These are phyloP conservation scores for Oreochromis niloticus DNA, from an alignment of 2,113 vertebrate species.

Conservation along the genomic window DNA sequence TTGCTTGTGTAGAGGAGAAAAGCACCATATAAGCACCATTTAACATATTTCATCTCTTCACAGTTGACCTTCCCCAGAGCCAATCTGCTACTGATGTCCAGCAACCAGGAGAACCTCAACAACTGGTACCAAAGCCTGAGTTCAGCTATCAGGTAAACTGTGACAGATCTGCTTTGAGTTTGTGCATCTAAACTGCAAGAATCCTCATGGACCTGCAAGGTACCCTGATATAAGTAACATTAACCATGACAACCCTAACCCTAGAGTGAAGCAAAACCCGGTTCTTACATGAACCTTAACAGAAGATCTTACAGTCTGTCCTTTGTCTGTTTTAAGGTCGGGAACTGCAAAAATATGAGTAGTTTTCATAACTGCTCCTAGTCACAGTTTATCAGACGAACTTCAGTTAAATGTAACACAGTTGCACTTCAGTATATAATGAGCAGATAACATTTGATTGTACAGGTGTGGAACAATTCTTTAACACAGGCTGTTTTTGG, in stretches of 20 bases:
- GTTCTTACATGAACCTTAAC: background rate
- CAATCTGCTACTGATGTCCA: slow-evolving; percentile 89
- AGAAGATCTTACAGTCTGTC: background rate
- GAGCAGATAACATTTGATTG: background rate
- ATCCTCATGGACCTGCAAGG: background rate
- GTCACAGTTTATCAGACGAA: background rate
- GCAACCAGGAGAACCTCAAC: slow-evolving; percentile 82
- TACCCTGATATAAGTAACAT: background rate
- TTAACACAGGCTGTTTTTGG: background rate
- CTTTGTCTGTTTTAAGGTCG: background rate
- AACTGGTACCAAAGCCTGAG: slow-evolving; percentile 81
- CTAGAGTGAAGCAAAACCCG: fast-evolving
- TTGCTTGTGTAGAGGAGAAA: background rate
- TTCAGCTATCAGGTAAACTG: slow-evolving; percentile 70
- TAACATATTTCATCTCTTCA: background rate
- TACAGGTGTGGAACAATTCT: background rate
- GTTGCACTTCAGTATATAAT: fast-evolving
- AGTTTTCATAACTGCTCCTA: background rate
- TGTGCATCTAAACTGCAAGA: background rate
- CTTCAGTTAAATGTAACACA: background rate
- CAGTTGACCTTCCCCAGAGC: slow-evolving; percentile 82
- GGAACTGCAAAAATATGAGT: background rate
- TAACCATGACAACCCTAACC: background rate
- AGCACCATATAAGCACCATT: background rate
- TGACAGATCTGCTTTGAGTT: background rate